Evolutionary conservation across 2,113 vertebrate genomes (phyloP).

Genomic region (Peucedramus taeniatus): DNA sequence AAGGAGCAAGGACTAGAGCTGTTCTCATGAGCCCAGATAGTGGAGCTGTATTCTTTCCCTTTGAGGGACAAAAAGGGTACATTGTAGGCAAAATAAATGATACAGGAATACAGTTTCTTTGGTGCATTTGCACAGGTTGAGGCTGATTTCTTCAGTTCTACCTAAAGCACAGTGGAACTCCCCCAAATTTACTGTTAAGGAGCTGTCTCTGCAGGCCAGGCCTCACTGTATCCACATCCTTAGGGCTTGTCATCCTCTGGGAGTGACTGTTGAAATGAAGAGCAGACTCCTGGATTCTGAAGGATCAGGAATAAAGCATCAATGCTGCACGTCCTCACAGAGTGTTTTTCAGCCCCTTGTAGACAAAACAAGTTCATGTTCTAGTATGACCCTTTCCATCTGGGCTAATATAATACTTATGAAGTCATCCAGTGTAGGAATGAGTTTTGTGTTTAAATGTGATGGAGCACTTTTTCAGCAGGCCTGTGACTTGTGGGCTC

Average conservation of each 20-base stretch:
- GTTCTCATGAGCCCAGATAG: rapidly evolving
- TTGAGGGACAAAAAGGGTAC: neutral
- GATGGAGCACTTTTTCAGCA: neutral
- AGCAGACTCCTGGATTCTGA: neutral
- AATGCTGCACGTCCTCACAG: neutral
- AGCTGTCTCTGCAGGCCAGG: neutral
- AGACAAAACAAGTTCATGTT: neutral
- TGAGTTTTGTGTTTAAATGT: neutral
- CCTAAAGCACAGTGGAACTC: neutral
- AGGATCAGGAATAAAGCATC: neutral
- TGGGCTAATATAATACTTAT: neutral
- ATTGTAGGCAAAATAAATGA: neutral
- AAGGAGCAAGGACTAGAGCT: neutral
- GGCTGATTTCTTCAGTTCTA: neutral
- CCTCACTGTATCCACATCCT: neutral
- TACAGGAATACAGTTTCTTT: neutral
- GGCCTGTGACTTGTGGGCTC: neutral
- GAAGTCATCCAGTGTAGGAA: neutral
- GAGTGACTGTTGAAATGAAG: neutral
- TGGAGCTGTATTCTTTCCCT: neutral
- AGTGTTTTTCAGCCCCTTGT: neutral
- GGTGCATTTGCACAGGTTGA: rapidly evolving
- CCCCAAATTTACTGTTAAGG: neutral
- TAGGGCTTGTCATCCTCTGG: neutral
- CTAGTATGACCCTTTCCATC: neutral